These are phyloP conservation scores for Sylvilagus bachmani DNA, from an alignment of 2,113 vertebrate genomes.

Conservation along the genomic window DNA sequence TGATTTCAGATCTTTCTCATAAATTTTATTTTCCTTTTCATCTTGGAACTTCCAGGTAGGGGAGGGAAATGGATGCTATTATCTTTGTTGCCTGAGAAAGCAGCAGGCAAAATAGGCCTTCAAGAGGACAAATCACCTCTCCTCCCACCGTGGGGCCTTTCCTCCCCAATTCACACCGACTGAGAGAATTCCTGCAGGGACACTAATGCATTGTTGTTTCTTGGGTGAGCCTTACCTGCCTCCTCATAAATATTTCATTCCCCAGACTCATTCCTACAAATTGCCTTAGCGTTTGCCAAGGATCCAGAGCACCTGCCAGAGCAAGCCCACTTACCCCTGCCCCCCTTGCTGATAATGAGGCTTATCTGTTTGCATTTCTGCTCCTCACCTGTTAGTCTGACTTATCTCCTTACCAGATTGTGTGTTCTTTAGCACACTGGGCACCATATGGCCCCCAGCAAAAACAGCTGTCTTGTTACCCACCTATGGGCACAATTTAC, in stretches of 20 bases:
- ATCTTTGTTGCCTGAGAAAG: background rate
- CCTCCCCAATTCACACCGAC: background rate
- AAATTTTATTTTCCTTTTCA: constrained; percentile 37
- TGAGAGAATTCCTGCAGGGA: background rate
- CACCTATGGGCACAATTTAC: background rate
- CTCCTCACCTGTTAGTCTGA: constrained; percentile 25
- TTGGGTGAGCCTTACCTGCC: background rate
- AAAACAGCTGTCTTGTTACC: background rate
- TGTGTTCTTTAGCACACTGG: background rate
- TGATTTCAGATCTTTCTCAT: constrained; percentile 7
- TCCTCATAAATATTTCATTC: constrained; percentile 33
- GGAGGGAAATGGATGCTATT: background rate
- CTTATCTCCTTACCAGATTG: constrained; percentile 64
- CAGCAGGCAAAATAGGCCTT: background rate
- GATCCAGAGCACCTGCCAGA: constrained; percentile 28
- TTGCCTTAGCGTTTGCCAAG: constrained; percentile 7
- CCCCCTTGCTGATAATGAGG: background rate
- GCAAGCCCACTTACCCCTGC: background rate
- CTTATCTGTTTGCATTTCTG: constrained; percentile 31
- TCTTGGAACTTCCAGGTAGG: background rate
- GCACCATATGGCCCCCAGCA: background rate
- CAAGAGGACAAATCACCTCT: background rate
- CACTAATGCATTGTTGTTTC: background rate
- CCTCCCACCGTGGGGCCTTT: background rate
- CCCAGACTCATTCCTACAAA: constrained; percentile 29